phyloP scores from a whole-genome alignment of 2,113 vertebrate genomes.

The Ictalurus punctatus region DNA sequence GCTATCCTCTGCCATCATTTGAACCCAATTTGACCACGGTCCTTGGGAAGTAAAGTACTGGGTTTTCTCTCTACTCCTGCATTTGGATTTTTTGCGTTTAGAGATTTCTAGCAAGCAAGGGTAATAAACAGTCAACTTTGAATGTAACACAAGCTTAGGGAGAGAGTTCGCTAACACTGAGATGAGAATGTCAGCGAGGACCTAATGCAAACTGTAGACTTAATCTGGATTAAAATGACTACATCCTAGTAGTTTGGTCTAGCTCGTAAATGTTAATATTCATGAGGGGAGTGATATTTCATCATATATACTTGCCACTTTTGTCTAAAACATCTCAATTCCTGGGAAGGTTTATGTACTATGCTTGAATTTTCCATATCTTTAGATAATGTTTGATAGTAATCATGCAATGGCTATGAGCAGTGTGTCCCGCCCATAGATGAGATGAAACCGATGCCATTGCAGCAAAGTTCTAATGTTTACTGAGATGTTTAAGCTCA shows the following conservation, averaged over 20 bases:
- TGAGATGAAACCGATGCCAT: neutral
- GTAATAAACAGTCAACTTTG: too few species aligned
- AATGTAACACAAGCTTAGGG: neutral
- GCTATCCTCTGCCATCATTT: neutral
- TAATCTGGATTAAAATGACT: neutral
- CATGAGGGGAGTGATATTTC: neutral
- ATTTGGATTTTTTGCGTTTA: too few species aligned
- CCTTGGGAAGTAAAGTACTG: neutral
- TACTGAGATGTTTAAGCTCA: neutral
- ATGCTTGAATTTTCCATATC: neutral
- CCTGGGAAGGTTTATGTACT: neutral
- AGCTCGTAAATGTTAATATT: neutral
- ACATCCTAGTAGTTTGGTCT: neutral
- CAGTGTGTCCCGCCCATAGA: neutral
- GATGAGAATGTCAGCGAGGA: neutral
- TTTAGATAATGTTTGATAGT: neutral
- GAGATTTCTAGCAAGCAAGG: neutral
- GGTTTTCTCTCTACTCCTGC: neutral
- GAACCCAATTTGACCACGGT: neutral
- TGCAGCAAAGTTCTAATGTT: neutral
- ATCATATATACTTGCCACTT: neutral
- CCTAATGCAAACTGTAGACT: neutral
- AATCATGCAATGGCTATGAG: neutral
- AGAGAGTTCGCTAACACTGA: neutral
- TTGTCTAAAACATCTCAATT: neutral